Evolutionary conservation across 2,113 vertebrate species (phyloP).

Genomic region (Clarias macrocephalus): DNA sequence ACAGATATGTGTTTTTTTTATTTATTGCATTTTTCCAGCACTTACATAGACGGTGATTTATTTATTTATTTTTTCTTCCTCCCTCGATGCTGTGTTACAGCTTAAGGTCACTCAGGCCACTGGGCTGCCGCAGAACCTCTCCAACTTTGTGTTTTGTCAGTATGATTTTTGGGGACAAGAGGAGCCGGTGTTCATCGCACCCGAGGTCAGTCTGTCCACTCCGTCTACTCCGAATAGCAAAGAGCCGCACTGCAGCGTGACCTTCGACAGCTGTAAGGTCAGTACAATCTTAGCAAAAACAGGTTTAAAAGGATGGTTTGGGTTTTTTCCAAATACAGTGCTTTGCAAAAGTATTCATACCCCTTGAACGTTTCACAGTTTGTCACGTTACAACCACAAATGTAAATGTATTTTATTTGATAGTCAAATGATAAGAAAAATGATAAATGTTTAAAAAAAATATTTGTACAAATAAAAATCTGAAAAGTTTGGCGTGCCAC

Average conservation of each 20-base stretch:
- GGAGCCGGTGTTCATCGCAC: constrained; percentile 84
- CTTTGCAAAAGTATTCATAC: no score
- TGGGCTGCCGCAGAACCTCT: constrained; percentile 89
- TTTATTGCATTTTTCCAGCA: neutral
- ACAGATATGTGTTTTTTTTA: neutral
- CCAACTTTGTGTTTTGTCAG: constrained; percentile 97
- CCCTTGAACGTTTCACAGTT: no score
- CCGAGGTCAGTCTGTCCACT: constrained; percentile 82
- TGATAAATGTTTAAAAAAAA: no score
- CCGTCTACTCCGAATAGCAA: constrained; percentile 77
- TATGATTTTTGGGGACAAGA: constrained; percentile 91
- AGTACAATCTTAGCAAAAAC: neutral
- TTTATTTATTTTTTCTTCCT: neutral
- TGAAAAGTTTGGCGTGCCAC: no score
- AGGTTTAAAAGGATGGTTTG: no score
- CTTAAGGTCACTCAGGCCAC: constrained; percentile 95
- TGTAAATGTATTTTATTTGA: no score
- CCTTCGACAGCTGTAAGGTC: constrained; percentile 92
- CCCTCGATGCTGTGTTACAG: constrained; percentile 63
- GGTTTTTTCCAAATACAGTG: no score
- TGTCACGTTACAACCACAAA: no score
- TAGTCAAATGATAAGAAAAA: no score
- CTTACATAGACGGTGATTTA: neutral
- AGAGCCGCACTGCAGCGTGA: constrained; percentile 91
- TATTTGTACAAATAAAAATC: no score